Evolutionary conservation across 2,113 vertebrate genomes (phyloP).

Genomic region (Macroglossus sobrinus): DNA sequence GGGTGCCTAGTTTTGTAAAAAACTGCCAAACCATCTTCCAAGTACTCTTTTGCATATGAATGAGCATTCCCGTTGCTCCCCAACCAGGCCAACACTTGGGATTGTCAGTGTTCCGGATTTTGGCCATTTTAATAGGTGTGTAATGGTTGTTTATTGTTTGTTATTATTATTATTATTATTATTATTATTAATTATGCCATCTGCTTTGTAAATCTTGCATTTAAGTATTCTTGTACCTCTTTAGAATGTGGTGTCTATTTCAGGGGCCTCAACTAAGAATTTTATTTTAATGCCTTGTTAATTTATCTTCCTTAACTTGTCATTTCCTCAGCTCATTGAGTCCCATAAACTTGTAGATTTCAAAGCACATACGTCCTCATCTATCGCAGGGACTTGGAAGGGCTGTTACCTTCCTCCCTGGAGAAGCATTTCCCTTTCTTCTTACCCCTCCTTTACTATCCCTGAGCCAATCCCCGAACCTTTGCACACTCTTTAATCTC

Average conservation of each 20-base stretch:
- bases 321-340: not conserved
- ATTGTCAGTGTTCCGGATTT: not conserved
- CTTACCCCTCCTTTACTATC: not conserved
- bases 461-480: not conserved
- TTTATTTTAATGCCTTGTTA: not conserved
- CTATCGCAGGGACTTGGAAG: not conserved
- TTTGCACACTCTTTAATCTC: not conserved
- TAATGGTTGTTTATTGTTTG: not conserved
- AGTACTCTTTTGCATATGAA: not conserved
- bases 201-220: not conserved
- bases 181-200: not conserved
- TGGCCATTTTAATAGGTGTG: not conserved
- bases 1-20: not conserved
- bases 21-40: not conserved
- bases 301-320: not conserved
- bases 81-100: not conserved
- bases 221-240: not conserved
- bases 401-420: not conserved
- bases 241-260: not conserved
- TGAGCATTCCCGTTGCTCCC: not conserved
- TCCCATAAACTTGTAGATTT: not conserved
- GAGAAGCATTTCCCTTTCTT: not conserved
- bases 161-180: too few relatives aligned
- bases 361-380: not conserved
- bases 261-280: not conserved